A percentile compares a stretch with the other conserved stretches of the same genome.
These are phyloP conservation scores for Actinia tenebrosa DNA, from an alignment of 64 coral and sea anemone genomes.

Conservation along the genomic window DNA sequence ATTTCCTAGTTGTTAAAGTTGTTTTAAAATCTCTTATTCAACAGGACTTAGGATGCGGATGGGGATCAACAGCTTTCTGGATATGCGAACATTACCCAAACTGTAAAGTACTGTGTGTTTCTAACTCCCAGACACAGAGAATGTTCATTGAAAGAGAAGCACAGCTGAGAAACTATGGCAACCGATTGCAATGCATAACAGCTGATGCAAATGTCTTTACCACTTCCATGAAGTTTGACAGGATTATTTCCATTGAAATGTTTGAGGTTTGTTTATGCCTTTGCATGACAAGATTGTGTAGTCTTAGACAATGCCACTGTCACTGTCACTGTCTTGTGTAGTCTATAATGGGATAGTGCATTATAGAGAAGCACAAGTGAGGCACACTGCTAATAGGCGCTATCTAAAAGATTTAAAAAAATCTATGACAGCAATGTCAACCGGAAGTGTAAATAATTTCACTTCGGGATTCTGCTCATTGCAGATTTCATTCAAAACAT, in stretches of 20 bases:
- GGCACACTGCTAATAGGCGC: too few relatives aligned
- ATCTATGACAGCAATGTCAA: too few relatives aligned
- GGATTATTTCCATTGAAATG: conserved; percentile 87
- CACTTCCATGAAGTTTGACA: conserved; percentile 70
- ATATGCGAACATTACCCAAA: conserved; percentile 80
- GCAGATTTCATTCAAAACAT: too few relatives aligned
- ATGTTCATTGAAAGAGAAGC: conserved; percentile 69
- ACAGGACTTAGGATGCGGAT: conserved; percentile 87
- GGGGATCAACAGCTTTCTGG: conserved; percentile 73
- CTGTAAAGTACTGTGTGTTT: conserved; percentile 63
- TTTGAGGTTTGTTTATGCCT: conserved; percentile 60
- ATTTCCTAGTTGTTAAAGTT: too few relatives aligned
- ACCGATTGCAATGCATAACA: conserved; percentile 66
- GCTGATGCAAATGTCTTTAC: conserved; percentile 88
- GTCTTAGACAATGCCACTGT: too few relatives aligned
- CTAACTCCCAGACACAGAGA: conserved; percentile 78
- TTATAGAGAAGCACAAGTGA: too few relatives aligned
- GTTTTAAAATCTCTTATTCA: not conserved
- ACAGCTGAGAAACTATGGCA: conserved; percentile 33
- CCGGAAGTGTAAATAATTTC: too few relatives aligned
- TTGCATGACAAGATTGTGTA: too few relatives aligned
- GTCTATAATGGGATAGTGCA: too few relatives aligned
- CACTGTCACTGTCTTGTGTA: too few relatives aligned
- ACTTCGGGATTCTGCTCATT: too few relatives aligned
- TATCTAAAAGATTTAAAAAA: too few relatives aligned